Evolutionary conservation across 2,888 invertebrate species (phyloP), one percentile per base, ranked within the genome.

Genomic region (Pycnomerus fuliginosus): DNA sequence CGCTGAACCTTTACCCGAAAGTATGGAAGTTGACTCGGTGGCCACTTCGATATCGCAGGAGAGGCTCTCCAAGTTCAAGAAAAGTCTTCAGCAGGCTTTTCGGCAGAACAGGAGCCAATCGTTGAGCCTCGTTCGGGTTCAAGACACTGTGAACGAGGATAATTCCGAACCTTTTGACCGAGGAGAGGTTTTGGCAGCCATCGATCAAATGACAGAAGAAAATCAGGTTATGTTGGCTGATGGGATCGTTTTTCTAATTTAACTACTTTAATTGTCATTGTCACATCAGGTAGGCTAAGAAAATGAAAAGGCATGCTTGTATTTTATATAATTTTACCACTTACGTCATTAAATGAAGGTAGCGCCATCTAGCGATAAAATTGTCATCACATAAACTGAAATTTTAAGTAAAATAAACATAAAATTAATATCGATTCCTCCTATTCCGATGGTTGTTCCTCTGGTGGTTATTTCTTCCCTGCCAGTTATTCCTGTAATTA

Each of bases 151-250:
- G 16, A 84, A 85, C 67, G 74, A 11, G 24, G 77, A 83, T 52
- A 79, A 78, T 56, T 64, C 73, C 0, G 74, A 76, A 43, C 72
- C 76, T 1, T 91, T 87, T 68, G 74, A 77, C 0, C 65, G 76
- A 1, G 78, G 71, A 0, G 96, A 97, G 75, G 76, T 95, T 3
- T 72, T 77, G 27, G 84, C 87, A 0, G 95, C 94, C 1, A 75
- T 97, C 7, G 76, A 81, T 7, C 77, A 78, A 47, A 93, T 97
- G 94, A 85, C 87, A 2, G 85, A 86, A 22, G 91, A 88, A 53
- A 96, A 95, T 74, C 90, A 92, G 68, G 82, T 96, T 45, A 95
- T 97, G 95, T 76, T 90, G 58, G 83, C 90, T 0, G 91, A 92
- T 64, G 86, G 83, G 52, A 85, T 88, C 52, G 80, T 93, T 16